Conservation (phyloP, 1,140 invertebrate species). For the Ganaspis sp. region DNA sequence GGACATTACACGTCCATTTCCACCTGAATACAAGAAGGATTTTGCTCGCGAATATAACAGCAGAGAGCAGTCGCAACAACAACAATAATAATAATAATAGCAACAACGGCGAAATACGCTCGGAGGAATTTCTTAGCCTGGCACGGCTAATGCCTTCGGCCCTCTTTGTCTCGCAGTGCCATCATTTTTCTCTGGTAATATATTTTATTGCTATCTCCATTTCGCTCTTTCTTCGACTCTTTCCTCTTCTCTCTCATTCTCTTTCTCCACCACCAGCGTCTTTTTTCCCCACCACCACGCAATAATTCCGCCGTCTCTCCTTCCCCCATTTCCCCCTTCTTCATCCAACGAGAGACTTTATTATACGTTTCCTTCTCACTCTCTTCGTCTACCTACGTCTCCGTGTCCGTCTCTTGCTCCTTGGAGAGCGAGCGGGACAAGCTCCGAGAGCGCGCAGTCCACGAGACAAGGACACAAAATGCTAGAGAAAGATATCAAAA, state of each 20-base stretch:
- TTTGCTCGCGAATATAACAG: not conserved
- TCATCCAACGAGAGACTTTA: slow-evolving; percentile 65
- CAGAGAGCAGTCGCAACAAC: not conserved
- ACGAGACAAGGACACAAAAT: not conserved
- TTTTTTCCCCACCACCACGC: slow-evolving; percentile 34
- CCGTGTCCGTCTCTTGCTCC: slow-evolving; percentile 37
- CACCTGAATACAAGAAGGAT: not conserved
- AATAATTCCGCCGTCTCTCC: slow-evolving; percentile 32
- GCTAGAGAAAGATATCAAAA: slow-evolving; percentile 2
- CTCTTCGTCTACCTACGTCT: slow-evolving; percentile 46
- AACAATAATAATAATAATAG: slow-evolving; percentile 43
- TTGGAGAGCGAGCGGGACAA: not conserved
- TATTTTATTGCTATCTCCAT: slow-evolving; percentile 72
- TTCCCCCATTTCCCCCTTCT: slow-evolving; percentile 36
- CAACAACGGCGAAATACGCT: slow-evolving; percentile 46
- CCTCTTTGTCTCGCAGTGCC: slow-evolving; percentile 70
- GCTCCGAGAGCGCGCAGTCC: too few species aligned
- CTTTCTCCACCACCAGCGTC: slow-evolving; percentile 35
- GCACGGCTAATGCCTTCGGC: slow-evolving; percentile 67
- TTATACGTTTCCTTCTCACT: slow-evolving; percentile 67
- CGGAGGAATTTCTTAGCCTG: slow-evolving; percentile 64
- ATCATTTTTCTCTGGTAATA: slow-evolving; percentile 75
- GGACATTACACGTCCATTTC: not conserved
- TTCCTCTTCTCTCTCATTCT: slow-evolving; percentile 46
- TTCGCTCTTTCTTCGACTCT: slow-evolving; percentile 48